phyloP scores from a whole-genome alignment of 2,797 vertebrate species.

The Coluber constrictor region DNA sequence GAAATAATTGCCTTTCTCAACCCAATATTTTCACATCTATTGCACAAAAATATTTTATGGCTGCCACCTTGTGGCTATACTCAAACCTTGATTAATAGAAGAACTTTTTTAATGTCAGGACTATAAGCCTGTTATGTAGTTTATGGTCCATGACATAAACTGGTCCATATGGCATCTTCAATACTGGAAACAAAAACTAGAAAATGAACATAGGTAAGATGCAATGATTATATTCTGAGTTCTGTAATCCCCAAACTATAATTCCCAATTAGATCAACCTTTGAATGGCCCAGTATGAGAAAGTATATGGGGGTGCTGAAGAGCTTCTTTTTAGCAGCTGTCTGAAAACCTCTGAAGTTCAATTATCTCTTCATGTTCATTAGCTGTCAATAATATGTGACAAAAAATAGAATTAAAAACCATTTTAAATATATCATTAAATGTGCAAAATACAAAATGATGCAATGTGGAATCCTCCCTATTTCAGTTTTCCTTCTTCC shows the following conservation, averaged over 20 bases:
- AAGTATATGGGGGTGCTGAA: not conserved
- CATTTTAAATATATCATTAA: not conserved
- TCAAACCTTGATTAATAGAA: not conserved
- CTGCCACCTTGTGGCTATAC: not conserved
- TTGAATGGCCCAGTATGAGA: not conserved
- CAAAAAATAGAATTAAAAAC: not conserved
- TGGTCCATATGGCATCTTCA: not conserved
- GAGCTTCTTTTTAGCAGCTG: not conserved
- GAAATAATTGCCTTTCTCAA: not conserved
- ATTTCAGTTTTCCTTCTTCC: not conserved
- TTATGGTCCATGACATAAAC: not conserved
- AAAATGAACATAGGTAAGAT: not conserved
- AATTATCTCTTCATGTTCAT: not conserved
- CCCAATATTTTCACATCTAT: not conserved
- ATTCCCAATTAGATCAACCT: not conserved
- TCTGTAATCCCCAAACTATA: not conserved
- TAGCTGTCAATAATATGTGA: not conserved
- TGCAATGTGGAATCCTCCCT: not conserved
- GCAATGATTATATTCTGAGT: not conserved
- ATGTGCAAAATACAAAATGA: not conserved
- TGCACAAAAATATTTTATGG: not conserved
- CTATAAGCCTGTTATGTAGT: not conserved
- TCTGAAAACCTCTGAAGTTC: not conserved
- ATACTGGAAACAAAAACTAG: not conserved
- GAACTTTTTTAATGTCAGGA: not conserved